Percentiles rank a stretch among this genome's conserved stretches.
Conservation (phyloP, 1,140 invertebrate genomes). For the Achatina immaculata region DNA sequence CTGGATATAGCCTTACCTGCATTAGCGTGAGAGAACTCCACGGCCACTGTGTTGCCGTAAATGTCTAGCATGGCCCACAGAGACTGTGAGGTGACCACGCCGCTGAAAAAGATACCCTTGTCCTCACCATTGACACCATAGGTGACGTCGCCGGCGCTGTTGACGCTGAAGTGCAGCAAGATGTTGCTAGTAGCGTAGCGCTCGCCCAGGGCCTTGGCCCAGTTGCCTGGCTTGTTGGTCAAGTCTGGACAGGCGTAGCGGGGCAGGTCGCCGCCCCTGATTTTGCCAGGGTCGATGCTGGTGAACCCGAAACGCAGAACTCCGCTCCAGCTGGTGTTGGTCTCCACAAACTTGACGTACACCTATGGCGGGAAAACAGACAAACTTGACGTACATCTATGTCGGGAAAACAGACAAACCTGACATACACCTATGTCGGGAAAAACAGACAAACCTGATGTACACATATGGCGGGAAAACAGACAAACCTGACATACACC, state of each 20-base stretch:
- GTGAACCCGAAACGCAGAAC: slow-evolving; percentile 98
- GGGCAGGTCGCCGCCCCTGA: slow-evolving; percentile 81
- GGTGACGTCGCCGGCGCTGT: slow-evolving; percentile 86
- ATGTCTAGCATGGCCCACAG: slow-evolving; percentile 96
- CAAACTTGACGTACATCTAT: slow-evolving; percentile 81
- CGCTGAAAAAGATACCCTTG: slow-evolving; percentile 92
- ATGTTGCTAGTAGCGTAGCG: slow-evolving; percentile 89
- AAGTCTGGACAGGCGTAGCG: slow-evolving; percentile 94
- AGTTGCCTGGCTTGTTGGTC: slow-evolving; percentile 96
- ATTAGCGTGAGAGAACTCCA: slow-evolving; percentile 82
- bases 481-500: slow-evolving; percentile 84
- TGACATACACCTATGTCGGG: slow-evolving; percentile 75
- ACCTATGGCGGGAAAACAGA: slow-evolving; percentile 73
- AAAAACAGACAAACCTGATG: slow-evolving; percentile 89
- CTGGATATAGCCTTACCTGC: too few species aligned
- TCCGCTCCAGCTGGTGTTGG: slow-evolving; percentile 95
- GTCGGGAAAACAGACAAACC: slow-evolving; percentile 84
- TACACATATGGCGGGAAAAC: slow-evolving; percentile 69
- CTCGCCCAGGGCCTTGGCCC: slow-evolving; percentile 96
- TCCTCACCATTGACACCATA: slow-evolving; percentile 97
- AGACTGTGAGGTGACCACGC: slow-evolving; percentile 86
- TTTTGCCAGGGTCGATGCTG: slow-evolving; percentile 86
- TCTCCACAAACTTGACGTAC: slow-evolving; percentile 85
- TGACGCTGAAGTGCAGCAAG: slow-evolving; percentile 93
- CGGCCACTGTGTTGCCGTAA: slow-evolving; percentile 94